These are phyloP conservation scores for Merops nubicus DNA, from an alignment of 2,113 vertebrate genomes.

Conservation along the genomic window DNA sequence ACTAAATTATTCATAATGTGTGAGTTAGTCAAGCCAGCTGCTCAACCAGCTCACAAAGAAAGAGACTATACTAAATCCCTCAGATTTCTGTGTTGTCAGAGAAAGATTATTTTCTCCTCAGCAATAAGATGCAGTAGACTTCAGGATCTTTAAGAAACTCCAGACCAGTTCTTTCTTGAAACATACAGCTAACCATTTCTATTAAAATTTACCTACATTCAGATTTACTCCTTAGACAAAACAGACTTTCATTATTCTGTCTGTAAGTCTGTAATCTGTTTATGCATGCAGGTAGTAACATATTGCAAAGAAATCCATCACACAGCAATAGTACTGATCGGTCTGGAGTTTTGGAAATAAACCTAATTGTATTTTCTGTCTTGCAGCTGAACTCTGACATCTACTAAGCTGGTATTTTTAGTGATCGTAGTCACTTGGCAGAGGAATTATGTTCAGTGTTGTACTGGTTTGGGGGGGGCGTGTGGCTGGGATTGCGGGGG, in stretches of 20 bases:
- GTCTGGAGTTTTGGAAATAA: neutral
- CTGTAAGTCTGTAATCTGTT: neutral
- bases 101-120: neutral
- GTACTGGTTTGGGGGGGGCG: too few relatives aligned
- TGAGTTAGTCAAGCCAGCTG: neutral
- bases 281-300: neutral
- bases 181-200: accelerated
- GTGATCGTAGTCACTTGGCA: neutral
- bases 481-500: too few relatives aligned
- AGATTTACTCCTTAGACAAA: neutral
- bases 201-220: neutral
- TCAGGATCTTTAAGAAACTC: neutral
- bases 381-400: neutral
- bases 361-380: neutral
- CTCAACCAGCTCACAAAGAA: neutral
- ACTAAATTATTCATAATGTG: neutral
- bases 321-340: neutral
- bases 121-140: neutral
- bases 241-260: neutral
- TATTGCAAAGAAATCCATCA: neutral
- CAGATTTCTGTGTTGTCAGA: neutral
- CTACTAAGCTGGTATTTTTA: neutral
- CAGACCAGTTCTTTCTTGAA: neutral
- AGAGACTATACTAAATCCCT: neutral
- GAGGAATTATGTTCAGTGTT: neutral